Base-by-base conservation (phyloP, 1,140 invertebrate genomes). In the Schlechtendalia chinensis region DNA sequence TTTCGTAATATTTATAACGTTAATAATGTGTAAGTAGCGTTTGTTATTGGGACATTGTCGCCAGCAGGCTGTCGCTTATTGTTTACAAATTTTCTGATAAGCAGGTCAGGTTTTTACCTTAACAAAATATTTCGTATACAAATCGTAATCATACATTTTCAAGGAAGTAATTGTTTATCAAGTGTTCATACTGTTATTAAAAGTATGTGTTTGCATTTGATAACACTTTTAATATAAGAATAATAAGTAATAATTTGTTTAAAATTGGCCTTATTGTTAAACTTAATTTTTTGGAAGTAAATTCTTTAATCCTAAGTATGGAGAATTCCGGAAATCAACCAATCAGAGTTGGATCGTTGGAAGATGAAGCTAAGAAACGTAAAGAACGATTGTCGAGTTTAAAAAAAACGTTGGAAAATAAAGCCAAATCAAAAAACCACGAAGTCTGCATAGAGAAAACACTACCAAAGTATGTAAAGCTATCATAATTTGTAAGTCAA, bases 291-390 rank as follows among this genome's bases (percentile, higher is more conserved):
- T 53, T 12, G 16, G 16, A 8, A 53, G 8, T 53, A 5, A 45
- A 45, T 45, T 5, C 27, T 29, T 19, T 1, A 12, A 2, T 45
- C 10, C 5, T 12, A 45, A 47, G 6, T 32, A 81, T 81, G 79
- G 61, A 75, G 39, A 47, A 32, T 79, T 39, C 58, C 19, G 74
- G 65, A 63, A 86, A 88, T 67, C 86, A 87, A 24, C 22, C n/a
- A 10, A 22, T 39, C 56, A 88, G 88, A 83, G 84, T 91, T 50
- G 91, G 91, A 29, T 89, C 85, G 67, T 84, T 94, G 67, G 91
- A 93, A 85, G 92, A 94, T 82, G 89, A 93, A 87, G 93, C 94
- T 19, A 83, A 91, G 1, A 94, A 93, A 86, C 87, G 94, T 72
- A 93, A 93, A 86, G 92, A 95, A 85, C 88, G 92, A 65, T 85